These are phyloP conservation scores for Esperia sulphurella DNA, from an alignment of 2,888 invertebrate species.

Conservation along the genomic window DNA sequence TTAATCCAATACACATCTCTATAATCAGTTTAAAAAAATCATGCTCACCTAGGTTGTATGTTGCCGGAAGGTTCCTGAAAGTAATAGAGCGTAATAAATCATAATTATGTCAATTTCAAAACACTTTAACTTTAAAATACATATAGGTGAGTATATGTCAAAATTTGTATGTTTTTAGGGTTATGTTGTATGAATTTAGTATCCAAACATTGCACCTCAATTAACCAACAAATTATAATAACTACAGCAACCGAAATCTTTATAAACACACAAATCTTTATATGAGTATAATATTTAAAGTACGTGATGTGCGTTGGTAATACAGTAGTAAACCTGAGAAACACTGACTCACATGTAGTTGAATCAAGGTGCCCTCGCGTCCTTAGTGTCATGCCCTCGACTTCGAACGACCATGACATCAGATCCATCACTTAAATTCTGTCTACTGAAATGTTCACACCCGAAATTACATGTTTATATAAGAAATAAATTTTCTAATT, in stretches of 20 bases:
- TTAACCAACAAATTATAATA: not conserved
- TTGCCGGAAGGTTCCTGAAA: too few species aligned
- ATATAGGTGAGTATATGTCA: too few species aligned
- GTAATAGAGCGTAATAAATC: too few species aligned
- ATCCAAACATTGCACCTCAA: not conserved
- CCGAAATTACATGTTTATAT: too few species aligned
- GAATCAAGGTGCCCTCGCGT: slow-evolving; percentile 24
- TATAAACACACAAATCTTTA: slow-evolving; percentile 9
- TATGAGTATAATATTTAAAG: slow-evolving; percentile 17
- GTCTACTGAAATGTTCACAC: slow-evolving; percentile 32
- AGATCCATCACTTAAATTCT: too few species aligned
- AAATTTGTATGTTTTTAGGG: too few species aligned
- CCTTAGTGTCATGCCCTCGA: slow-evolving; percentile 35
- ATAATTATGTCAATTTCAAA: too few species aligned
- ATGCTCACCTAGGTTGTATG: too few species aligned
- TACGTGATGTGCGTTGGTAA: slow-evolving; percentile 35
- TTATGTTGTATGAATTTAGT: not conserved
- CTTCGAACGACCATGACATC: slow-evolving; percentile 48
- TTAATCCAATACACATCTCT: too few species aligned
- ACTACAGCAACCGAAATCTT: not conserved
- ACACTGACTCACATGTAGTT: slow-evolving; percentile 34
- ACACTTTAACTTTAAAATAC: too few species aligned
- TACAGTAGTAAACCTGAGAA: slow-evolving; percentile 32
- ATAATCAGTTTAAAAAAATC: too few species aligned
- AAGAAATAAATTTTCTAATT: too few species aligned